Conservation (phyloP, 2,888 invertebrate species). For the Petrophora chlorosata region DNA sequence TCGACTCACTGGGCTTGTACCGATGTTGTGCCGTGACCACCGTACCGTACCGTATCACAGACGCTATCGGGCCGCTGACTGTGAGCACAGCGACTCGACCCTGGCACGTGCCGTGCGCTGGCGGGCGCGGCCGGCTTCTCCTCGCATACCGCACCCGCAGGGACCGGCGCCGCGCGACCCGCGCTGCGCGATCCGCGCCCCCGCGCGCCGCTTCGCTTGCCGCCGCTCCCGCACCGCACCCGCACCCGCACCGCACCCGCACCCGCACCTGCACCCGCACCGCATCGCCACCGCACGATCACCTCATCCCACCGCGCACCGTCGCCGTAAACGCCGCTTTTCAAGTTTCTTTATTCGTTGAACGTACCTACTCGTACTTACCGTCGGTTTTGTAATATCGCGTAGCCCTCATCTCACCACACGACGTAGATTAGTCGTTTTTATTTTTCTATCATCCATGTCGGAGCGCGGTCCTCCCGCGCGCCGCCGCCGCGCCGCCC, state of each 20-base stretch:
- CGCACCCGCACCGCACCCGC: slow-evolving; percentile 10
- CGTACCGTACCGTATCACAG: slow-evolving; percentile 29
- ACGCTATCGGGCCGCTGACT: slow-evolving; percentile 12
- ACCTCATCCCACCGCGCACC: slow-evolving; percentile 2
- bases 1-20: slow-evolving; percentile 48
- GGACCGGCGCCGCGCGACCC: slow-evolving; percentile 36
- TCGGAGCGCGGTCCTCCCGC: slow-evolving; percentile 34
- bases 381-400: no score
- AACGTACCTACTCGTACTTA: background rate
- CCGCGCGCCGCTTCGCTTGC: slow-evolving; percentile 16
- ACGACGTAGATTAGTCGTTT: slow-evolving; percentile 32
- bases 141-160: slow-evolving; percentile 27
- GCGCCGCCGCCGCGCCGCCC: background rate
- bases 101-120: slow-evolving; percentile 28
- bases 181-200: background rate
- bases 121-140: slow-evolving; percentile 24
- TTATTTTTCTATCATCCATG: slow-evolving; percentile 41
- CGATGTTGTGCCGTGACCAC: slow-evolving; percentile 50
- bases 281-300: slow-evolving; percentile 16
- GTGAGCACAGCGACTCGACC: slow-evolving; percentile 25
- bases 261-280: slow-evolving; percentile 5
- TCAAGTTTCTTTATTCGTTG: background rate
- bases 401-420: slow-evolving; percentile 26
- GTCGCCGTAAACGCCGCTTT: slow-evolving; percentile 8
- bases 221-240: slow-evolving; percentile 33